A percentile compares a stretch with the other conserved stretches of the same genome.
These are phyloP conservation scores for Lepilemur ruficaudatus DNA, from an alignment of 2,797 vertebrate genomes.

Conservation along the genomic window DNA sequence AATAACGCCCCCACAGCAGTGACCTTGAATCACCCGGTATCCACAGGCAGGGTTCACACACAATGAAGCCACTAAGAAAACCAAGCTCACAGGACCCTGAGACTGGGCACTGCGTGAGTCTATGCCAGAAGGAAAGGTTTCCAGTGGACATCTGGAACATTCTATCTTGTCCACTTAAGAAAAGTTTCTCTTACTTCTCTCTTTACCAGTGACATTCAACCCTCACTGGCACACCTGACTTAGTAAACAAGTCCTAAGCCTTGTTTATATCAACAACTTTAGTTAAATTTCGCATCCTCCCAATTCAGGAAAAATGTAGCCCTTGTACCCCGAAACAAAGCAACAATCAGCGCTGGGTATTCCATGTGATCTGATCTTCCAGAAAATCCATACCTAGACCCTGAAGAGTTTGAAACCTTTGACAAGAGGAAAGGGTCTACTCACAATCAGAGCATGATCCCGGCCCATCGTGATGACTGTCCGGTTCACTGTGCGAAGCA, in stretches of 20 bases:
- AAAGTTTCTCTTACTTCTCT: background rate
- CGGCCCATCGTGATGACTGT: conserved; percentile 95
- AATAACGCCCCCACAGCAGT: background rate
- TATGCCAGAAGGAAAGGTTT: background rate
- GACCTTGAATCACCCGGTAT: background rate
- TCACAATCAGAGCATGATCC: conserved; percentile 94
- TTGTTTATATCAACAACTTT: background rate
- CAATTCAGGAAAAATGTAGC: background rate
- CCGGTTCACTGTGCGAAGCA: conserved; percentile 92
- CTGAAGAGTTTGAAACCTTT: background rate
- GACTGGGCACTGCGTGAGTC: background rate
- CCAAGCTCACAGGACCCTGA: background rate
- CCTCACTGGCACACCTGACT: background rate
- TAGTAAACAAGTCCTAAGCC: background rate
- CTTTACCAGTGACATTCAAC: background rate
- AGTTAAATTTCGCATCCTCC: background rate
- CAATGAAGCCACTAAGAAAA: background rate
- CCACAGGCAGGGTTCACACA: background rate
- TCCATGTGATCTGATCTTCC: background rate
- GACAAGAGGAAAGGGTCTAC: conserved; percentile 79
- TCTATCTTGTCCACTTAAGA: background rate
- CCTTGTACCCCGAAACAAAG: background rate
- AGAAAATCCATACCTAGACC: background rate
- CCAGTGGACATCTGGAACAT: background rate
- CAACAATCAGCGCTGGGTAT: rapidly evolving